phyloP scores from a whole-genome alignment of 2,113 vertebrate species.

The Hystrix cristata region DNA sequence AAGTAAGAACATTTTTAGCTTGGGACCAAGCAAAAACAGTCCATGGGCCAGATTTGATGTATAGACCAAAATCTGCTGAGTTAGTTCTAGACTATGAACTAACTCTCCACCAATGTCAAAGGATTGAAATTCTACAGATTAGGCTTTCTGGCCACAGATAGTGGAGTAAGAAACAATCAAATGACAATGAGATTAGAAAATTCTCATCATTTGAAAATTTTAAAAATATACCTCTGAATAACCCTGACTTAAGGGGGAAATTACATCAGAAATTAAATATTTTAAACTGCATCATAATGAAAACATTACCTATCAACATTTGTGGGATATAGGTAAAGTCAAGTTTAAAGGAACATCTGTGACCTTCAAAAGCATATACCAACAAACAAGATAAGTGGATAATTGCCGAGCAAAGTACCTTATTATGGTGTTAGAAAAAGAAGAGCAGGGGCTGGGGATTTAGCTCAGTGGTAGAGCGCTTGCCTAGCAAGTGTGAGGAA shows the following conservation, averaged over 20 bases:
- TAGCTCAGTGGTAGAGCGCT: no score
- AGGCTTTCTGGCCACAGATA: not conserved
- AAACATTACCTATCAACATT: slow-evolving; percentile 9
- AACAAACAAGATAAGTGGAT: not conserved
- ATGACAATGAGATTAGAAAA: slow-evolving; percentile 35
- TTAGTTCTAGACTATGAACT: not conserved
- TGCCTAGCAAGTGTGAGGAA: no score
- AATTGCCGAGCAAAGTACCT: slow-evolving; percentile 1
- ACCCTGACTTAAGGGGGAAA: not conserved
- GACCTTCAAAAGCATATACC: not conserved
- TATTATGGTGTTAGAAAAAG: slow-evolving; percentile 25
- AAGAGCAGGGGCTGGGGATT: not conserved
- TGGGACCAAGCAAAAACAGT: not conserved
- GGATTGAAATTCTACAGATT: not conserved
- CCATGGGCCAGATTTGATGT: not conserved
- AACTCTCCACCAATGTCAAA: slow-evolving; percentile 30
- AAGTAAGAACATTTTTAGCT: not conserved
- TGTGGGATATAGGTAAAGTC: not conserved
- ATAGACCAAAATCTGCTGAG: not conserved
- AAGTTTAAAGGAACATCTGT: not conserved
- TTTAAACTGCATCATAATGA: slow-evolving; percentile 50
- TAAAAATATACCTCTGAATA: slow-evolving; percentile 33
- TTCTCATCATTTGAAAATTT: not conserved
- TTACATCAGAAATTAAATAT: slow-evolving; percentile 6
- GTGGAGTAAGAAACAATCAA: slow-evolving; percentile 32